These are phyloP conservation scores for Andrena chrysosceles DNA, from an alignment of 2,888 invertebrate genomes.

Conservation along the genomic window DNA sequence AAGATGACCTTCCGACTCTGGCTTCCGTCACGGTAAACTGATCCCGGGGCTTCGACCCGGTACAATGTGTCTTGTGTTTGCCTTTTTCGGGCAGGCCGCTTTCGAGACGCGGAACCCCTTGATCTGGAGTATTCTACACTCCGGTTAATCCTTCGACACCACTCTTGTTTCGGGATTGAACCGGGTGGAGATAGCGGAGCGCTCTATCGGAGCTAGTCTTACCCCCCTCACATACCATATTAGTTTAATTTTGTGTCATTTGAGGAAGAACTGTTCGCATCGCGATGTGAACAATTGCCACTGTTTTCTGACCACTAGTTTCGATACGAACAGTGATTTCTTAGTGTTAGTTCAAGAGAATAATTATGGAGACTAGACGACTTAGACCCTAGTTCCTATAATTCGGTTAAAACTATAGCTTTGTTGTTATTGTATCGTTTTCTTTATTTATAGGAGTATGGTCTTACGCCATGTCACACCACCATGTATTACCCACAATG, in stretches of 20 bases:
- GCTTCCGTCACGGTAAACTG: slow-evolving; percentile 45
- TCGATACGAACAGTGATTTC: too few species aligned
- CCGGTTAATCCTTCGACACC: neutral
- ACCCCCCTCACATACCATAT: neutral
- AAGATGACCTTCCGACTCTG: slow-evolving; percentile 65
- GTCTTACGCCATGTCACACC: slow-evolving; percentile 31
- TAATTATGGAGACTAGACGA: too few species aligned
- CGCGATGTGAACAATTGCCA: too few species aligned
- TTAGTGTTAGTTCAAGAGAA: too few species aligned
- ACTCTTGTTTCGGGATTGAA: neutral
- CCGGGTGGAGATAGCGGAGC: neutral
- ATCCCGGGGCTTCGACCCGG: slow-evolving; percentile 21
- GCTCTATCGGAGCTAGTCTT: neutral
- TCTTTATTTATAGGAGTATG: slow-evolving; percentile 32
- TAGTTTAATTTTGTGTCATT: neutral
- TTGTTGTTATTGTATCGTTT: slow-evolving; percentile 5
- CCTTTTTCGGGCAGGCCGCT: neutral
- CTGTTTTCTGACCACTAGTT: too few species aligned
- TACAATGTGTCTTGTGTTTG: slow-evolving; percentile 31
- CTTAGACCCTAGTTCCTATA: too few species aligned
- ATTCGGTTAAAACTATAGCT: too few species aligned
- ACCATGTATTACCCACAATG: slow-evolving; percentile 38
- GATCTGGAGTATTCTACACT: neutral
- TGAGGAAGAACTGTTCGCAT: too few species aligned
- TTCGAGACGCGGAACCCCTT: neutral